Base-by-base conservation (phyloP, 2,888 invertebrate genomes). In the Cerastis leucographa region DNA sequence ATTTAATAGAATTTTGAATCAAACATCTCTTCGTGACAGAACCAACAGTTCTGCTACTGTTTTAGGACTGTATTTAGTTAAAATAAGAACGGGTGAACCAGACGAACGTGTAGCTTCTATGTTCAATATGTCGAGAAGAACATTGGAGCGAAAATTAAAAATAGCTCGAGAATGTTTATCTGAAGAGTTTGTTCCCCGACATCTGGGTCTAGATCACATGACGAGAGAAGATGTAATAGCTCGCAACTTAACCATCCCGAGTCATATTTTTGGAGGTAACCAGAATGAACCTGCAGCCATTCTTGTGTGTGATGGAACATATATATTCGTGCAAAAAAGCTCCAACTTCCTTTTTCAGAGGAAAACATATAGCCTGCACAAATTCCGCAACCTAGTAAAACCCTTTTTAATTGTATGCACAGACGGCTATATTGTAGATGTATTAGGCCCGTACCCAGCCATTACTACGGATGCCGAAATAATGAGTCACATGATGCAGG, bases 281-380 rank as follows among this genome's bases (percentile, higher is more conserved):
- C 44, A 11, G 42, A 42, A 42, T 11, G 44, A 44, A 44, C 42
- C 42, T 42, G 6, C 14, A 49, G 49, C 49, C 19, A 49, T 49
- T 49, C 6, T 49, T 3, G 19, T 49, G 19, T 49, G 49, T 14
- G 49, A 67, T 22, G 44, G 65, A 25, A 46, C 65, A 25, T 65
- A 65, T 25, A 46, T 65, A 1, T 65, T 25, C 9, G 5, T 46
- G 2, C 76, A 81, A 68, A 84, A 84, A 46, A 85, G 83, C 68
- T 29, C 72, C 6, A 82, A 83, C 46, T 85, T 78, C 46, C 61
- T 75, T 12, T 85, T 80, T 44, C 80, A 85, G 67, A 80, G 79
- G 69, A 46, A 71, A 79, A 19, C 44, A 44, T 81, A 81, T 44
- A 71, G 71, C 59, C 71, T 78, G 1, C 80, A 85, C 64, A 77